Conservation (phyloP, 1,140 invertebrate genomes). For the Euschistus heros region DNA sequence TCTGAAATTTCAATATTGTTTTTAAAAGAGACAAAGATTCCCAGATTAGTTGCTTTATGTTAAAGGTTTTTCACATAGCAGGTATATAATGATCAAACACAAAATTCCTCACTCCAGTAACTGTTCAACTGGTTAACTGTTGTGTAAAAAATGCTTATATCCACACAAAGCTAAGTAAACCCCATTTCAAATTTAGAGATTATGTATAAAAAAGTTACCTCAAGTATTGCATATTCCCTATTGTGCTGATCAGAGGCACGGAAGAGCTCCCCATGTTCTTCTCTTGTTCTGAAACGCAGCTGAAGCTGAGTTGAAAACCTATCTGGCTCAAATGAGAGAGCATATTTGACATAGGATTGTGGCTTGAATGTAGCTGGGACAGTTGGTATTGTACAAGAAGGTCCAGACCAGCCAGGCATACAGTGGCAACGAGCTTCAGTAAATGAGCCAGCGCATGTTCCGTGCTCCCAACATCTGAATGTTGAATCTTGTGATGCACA, state of each 20-base stretch:
- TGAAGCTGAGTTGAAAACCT: constrained; percentile 86
- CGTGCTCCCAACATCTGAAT: constrained; percentile 79
- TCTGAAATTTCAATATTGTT: no score
- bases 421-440: constrained; percentile 82
- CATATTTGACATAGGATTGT: constrained; percentile 91
- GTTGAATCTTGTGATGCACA: constrained; percentile 72
- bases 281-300: constrained; percentile 81
- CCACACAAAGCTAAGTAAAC: neutral
- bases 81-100: no score
- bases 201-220: constrained; percentile 43
- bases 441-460: constrained; percentile 83
- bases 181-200: neutral
- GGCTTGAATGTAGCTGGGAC: constrained; percentile 80
- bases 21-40: no score
- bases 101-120: no score
- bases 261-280: constrained; percentile 84
- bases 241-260: constrained; percentile 88
- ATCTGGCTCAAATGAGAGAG: constrained; percentile 85
- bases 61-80: no score
- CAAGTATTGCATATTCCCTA: constrained; percentile 86
- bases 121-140: no score
- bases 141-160: no score
- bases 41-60: no score
- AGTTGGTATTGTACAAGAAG: constrained; percentile 70
- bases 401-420: constrained; percentile 82